A percentile compares a stretch with the other conserved stretches of the same genome.
Conservation (phyloP, 2,113 vertebrate species). For the Abramis brama region DNA sequence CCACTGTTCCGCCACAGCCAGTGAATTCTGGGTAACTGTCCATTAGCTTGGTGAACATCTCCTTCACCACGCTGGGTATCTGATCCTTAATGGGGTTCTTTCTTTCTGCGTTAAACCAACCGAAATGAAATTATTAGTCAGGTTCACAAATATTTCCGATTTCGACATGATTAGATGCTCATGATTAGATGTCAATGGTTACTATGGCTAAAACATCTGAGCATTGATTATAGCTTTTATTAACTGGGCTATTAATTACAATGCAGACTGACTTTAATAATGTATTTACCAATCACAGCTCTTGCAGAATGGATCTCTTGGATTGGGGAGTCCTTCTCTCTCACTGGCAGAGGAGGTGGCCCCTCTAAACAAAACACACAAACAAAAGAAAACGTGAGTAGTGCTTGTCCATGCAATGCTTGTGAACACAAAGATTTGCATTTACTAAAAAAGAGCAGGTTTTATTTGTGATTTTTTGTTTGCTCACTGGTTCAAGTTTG, state of each 20-base stretch:
- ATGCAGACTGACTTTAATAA: conserved; percentile 5
- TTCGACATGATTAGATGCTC: not conserved
- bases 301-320: conserved; percentile 59
- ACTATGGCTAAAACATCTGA: not conserved
- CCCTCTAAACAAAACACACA: conserved; percentile 54
- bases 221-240: not conserved
- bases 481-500: not conserved
- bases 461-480: not conserved
- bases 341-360: conserved; percentile 70
- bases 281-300: conserved; percentile 74
- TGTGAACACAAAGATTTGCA: too few species aligned
- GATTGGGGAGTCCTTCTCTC: conserved; percentile 50
- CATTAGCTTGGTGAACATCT: conserved; percentile 79
- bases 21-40: conserved; percentile 75
- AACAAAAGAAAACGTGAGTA: not conserved
- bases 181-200: not conserved
- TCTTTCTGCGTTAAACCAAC: conserved; percentile 70
- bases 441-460: not conserved
- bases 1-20: conserved; percentile 81
- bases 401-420: not conserved
- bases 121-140: conserved; percentile 2
- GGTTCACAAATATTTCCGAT: conserved; percentile 7
- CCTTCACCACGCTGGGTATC: conserved; percentile 75
- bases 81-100: conserved; percentile 71
- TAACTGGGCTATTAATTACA: not conserved